phyloP scores from a whole-genome alignment of 1,140 invertebrate genomes.

The Drosophila virilis region DNA sequence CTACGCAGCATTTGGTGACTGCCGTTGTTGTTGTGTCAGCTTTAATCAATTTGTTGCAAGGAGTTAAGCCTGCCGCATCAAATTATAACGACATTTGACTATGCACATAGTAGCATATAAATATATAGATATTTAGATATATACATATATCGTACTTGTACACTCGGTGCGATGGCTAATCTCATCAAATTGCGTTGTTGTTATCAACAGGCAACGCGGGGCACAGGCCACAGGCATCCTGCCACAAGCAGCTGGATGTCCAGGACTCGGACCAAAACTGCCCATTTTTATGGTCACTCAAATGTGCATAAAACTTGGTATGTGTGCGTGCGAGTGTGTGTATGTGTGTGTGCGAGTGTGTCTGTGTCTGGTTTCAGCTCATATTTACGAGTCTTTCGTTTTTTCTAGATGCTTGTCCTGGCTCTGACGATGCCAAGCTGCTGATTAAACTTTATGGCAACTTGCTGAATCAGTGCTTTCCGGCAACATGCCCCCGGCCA shows the following conservation, averaged over 20 bases:
- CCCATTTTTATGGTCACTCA: conserved; percentile 80
- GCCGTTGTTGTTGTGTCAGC: not conserved
- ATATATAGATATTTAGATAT: not conserved
- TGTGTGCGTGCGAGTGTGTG: conserved; percentile 22
- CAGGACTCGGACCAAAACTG: conserved; percentile 34
- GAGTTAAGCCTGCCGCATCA: conserved; percentile 24
- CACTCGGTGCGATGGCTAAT: conserved; percentile 38
- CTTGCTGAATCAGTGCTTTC: conserved; percentile 78
- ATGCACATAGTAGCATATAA: not conserved
- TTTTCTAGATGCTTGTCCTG: conserved; percentile 42
- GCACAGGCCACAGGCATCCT: conserved; percentile 33
- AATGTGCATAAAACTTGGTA: conserved; percentile 72
- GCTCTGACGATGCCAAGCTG: conserved; percentile 61
- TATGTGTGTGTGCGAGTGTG: conserved; percentile 32
- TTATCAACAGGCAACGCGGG: conserved; percentile 56
- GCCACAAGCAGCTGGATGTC: conserved; percentile 19
- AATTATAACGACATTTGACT: conserved; percentile 52
- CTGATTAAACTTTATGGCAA: conserved; percentile 83
- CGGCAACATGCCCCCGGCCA: not conserved
- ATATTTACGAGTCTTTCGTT: conserved; percentile 48
- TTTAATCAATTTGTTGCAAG: conserved; percentile 39
- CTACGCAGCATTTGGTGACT: not conserved
- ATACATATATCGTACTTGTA: not conserved
- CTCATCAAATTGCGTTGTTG: conserved; percentile 66
- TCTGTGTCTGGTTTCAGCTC: conserved; percentile 19